These are phyloP conservation scores for Ptychadena robeensis DNA, from an alignment of 2,797 vertebrate genomes.

Conservation along the genomic window DNA sequence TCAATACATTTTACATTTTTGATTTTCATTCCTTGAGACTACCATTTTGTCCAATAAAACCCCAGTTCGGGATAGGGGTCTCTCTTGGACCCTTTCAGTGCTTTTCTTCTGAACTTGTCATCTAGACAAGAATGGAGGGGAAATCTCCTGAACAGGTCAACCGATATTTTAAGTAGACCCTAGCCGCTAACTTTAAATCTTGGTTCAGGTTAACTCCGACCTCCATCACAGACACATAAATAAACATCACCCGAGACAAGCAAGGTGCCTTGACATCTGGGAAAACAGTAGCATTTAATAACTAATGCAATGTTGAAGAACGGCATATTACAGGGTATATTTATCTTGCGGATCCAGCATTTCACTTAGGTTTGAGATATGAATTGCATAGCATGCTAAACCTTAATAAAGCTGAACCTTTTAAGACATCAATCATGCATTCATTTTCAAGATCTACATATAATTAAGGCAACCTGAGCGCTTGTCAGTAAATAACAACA, in stretches of 20 bases:
- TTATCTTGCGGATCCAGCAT: constrained; percentile 28
- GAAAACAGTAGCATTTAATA: constrained; percentile 30
- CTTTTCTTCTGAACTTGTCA: too few relatives aligned
- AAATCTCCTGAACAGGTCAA: background rate
- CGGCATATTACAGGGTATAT: constrained; percentile 35
- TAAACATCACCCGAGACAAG: background rate
- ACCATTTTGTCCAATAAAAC: too few relatives aligned
- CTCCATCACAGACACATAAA: background rate
- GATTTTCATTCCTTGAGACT: too few relatives aligned
- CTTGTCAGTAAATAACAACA: constrained; percentile 57
- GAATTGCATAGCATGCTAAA: constrained; percentile 52
- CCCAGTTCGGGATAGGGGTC: too few relatives aligned
- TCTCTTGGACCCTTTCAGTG: too few relatives aligned
- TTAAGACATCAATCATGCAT: constrained; percentile 60
- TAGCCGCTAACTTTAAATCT: background rate
- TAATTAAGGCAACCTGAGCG: constrained; percentile 57
- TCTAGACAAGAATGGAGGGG: background rate
- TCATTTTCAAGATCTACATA: constrained; percentile 56
- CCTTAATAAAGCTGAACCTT: constrained; percentile 57
- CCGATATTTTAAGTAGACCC: background rate
- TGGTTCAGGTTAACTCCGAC: background rate
- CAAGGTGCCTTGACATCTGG: constrained; percentile 6
- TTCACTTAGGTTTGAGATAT: constrained; percentile 40
- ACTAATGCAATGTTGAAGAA: constrained; percentile 25
- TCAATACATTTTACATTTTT: too few relatives aligned